These are phyloP conservation scores for Leguminivora glycinivorella DNA, from an alignment of 1,140 invertebrate genomes.

Conservation along the genomic window DNA sequence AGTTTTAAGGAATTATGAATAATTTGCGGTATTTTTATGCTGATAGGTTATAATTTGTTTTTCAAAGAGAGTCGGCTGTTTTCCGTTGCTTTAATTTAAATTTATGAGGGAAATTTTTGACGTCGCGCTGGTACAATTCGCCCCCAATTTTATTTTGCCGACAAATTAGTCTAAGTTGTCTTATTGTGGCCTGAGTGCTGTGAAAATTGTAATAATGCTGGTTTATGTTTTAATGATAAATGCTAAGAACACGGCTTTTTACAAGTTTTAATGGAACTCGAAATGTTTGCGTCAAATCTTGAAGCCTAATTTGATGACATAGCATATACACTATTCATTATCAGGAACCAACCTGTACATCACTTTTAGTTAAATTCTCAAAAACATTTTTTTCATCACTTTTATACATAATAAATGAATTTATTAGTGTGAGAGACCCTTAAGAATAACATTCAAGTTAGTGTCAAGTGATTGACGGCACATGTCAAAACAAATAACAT, in stretches of 20 bases:
- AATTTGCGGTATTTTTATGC: neutral
- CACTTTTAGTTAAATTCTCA: no score
- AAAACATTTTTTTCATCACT: no score
- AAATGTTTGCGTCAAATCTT: no score
- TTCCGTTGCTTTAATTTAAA: conserved; percentile 7
- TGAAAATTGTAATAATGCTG: neutral
- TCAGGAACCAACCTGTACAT: no score
- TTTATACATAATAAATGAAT: no score
- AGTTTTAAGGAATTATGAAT: conserved; percentile 23
- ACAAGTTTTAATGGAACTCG: no score
- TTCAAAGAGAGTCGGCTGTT: neutral
- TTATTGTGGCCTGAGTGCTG: neutral
- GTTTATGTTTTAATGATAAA: neutral
- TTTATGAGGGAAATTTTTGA: neutral
- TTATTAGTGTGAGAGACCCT: no score
- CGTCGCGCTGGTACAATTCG: neutral
- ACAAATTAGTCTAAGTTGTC: neutral
- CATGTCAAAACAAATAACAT: no score
- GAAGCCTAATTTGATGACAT: no score
- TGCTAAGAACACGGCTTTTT: neutral
- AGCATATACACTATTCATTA: no score
- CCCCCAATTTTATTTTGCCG: neutral
- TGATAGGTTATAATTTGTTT: conserved; percentile 21
- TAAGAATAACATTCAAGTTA: no score
- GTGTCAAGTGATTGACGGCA: no score